Evolutionary conservation across 2,113 vertebrate genomes (phyloP).

Genomic region (Philantomba maxwellii): DNA sequence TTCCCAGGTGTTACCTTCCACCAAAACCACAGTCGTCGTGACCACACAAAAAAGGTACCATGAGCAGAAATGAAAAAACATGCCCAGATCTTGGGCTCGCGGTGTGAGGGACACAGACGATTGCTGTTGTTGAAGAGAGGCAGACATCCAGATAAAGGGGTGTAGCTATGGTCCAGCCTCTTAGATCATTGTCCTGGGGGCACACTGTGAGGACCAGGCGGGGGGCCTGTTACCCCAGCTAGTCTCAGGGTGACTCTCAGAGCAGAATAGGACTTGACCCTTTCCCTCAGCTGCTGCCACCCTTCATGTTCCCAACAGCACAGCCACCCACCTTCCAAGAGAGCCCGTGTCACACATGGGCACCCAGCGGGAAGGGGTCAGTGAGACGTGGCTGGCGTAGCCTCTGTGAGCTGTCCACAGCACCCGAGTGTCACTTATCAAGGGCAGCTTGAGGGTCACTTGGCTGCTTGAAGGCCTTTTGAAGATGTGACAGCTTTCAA

Average conservation of each 20-base stretch:
- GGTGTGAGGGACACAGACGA: fast-evolving
- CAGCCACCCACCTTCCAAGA: fast-evolving
- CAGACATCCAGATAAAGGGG: fast-evolving
- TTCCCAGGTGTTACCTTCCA: background rate
- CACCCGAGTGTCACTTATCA: fast-evolving
- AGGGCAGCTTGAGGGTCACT: background rate
- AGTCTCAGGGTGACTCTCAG: background rate
- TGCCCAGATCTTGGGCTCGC: fast-evolving
- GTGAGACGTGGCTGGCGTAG: background rate
- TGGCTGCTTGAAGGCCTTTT: background rate
- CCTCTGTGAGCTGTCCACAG: background rate
- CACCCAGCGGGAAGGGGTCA: background rate
- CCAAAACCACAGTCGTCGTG: conserved; percentile 64
- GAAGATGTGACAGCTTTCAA: background rate
- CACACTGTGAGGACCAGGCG: fast-evolving
- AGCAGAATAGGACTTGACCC: background rate
- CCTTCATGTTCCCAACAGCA: background rate
- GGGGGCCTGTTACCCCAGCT: fast-evolving
- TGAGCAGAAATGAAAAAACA: background rate
- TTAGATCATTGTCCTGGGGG: fast-evolving
- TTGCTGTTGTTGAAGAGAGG: background rate
- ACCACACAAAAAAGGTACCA: conserved; percentile 75
- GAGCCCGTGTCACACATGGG: fast-evolving
- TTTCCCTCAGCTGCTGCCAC: background rate
- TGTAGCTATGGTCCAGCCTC: background rate